phyloP scores from a whole-genome alignment of 2,888 invertebrate species.

The Limnephilus auricula region DNA sequence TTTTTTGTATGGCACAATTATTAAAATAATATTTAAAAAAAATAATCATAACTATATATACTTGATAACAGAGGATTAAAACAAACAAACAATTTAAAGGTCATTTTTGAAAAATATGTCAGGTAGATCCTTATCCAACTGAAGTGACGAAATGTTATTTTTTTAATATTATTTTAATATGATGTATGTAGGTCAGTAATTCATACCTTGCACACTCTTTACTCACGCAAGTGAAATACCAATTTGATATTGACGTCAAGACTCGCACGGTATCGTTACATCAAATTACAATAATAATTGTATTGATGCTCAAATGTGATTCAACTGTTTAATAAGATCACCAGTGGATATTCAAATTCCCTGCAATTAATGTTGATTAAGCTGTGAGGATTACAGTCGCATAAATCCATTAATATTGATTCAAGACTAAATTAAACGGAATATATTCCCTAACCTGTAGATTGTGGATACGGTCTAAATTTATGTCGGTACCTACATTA shows the following conservation, averaged over 20 bases:
- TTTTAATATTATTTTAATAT: too few relatives aligned
- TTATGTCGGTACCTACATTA: background rate
- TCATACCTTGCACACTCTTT: background rate
- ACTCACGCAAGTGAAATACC: background rate
- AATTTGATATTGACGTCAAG: background rate
- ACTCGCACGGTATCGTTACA: background rate
- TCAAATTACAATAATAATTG: conserved; percentile 13
- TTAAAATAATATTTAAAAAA: too few relatives aligned
- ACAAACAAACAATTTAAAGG: too few relatives aligned
- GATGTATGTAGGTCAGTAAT: background rate
- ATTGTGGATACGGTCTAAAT: background rate
- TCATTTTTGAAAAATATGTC: too few relatives aligned
- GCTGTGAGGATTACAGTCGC: background rate
- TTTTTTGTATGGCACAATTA: too few relatives aligned
- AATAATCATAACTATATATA: too few relatives aligned
- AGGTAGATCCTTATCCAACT: too few relatives aligned
- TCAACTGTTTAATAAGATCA: conserved; percentile 41
- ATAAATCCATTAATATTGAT: background rate
- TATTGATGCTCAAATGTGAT: conserved; percentile 36
- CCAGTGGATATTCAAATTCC: background rate
- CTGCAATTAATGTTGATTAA: background rate
- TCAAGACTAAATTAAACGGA: background rate
- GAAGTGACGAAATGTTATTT: too few relatives aligned
- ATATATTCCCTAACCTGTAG: background rate
- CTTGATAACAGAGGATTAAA: too few relatives aligned